Percentiles rank a stretch among this genome's conserved stretches.
Evolutionary conservation across 2,113 vertebrate genomes (phyloP).

Genomic region (Ochotona curzoniae): DNA sequence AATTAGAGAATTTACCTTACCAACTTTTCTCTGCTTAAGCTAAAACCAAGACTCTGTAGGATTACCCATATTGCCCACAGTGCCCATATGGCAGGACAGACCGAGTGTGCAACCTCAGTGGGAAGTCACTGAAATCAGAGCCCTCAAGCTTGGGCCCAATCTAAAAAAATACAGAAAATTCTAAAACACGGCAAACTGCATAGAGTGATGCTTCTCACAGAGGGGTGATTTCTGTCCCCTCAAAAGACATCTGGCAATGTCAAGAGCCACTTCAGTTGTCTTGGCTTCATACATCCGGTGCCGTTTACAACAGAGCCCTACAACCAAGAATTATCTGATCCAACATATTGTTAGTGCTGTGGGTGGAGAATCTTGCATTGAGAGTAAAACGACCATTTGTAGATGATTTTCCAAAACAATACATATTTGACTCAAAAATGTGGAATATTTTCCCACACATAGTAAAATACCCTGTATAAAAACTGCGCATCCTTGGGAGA

Average conservation of each 20-base stretch:
- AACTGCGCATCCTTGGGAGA: not conserved
- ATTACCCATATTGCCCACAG: not conserved
- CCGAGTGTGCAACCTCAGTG: not conserved
- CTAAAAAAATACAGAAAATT: not conserved
- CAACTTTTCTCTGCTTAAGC: not conserved
- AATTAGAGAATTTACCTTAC: constrained; percentile 41
- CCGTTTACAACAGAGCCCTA: not conserved
- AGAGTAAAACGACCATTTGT: not conserved
- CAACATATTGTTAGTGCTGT: not conserved
- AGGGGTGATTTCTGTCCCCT: not conserved
- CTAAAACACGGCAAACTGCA: not conserved
- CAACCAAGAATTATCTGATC: not conserved
- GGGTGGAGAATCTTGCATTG: not conserved
- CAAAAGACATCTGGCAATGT: not conserved
- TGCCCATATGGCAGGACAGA: not conserved
- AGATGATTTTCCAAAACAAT: not conserved
- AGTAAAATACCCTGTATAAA: not conserved
- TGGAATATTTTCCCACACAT: not conserved
- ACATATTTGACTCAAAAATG: not conserved
- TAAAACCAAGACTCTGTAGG: not conserved
- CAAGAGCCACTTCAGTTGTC: not conserved
- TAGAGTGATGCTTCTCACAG: constrained; percentile 21
- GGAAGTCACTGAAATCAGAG: not conserved
- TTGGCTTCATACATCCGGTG: not conserved
- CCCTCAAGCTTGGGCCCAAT: not conserved